Base-by-base conservation (phyloP, 2,888 invertebrate species). In the Tuberolachnus salignus region DNA sequence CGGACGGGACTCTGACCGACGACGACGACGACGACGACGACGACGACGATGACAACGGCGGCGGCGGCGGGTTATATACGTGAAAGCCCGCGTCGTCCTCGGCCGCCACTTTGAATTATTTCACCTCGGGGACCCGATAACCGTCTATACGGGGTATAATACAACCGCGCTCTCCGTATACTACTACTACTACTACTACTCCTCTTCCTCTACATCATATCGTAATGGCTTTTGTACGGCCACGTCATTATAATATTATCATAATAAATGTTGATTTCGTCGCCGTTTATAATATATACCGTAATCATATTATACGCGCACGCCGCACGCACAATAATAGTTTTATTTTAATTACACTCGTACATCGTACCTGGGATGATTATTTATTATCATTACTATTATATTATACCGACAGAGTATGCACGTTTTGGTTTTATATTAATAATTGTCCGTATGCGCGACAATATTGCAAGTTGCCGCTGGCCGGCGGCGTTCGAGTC, bases 21-120 rank as follows among this genome's bases (percentile, higher is more conserved):
- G 26, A 23, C 26, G 26, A 59, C n/a, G n/a, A n/a, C n/a, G n/a
- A n/a, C n/a, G n/a, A n/a, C n/a, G n/a, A n/a, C n/a, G n/a, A n/a
- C n/a, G n/a, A n/a, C n/a, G n/a, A n/a, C n/a, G n/a, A n/a, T n/a
- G 34, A 34, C 3, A 34, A 6, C 34, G 34, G 34, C n/a, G n/a
- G n/a, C n/a, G n/a, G n/a, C n/a, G n/a, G n/a, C n/a, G n/a, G n/a
- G 21, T 55, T 34, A 34, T 53, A 8, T 8, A 21, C 44, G 9
- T 8, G 16, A 14, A 44, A 34, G 34, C 11, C 61, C 26, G 26
- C n/a, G 14, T 16, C 34, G 51, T 19, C n/a, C 61, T 14, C 67
- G 34, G 57, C 46, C 46, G 55, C n/a, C 66, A 75, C 67, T 78
- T 78, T 69, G 75, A 78, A 78, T 78, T 78, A 78, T 78, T 78